Base-by-base conservation (phyloP, 2,113 vertebrate genomes). In the Alosa alosa region DNA sequence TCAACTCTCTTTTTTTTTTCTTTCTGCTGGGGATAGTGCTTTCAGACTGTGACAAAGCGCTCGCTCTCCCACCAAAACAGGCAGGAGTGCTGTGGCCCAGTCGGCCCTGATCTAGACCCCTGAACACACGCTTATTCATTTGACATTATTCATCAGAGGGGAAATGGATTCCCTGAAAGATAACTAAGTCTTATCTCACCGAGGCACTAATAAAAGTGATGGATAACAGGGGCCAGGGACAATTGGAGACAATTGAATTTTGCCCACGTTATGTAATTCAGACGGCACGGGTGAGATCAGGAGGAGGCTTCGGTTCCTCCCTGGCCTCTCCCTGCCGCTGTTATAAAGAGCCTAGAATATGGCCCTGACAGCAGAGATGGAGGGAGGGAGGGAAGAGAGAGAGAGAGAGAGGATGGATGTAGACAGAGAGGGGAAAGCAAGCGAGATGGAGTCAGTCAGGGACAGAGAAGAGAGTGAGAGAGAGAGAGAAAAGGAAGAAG, bases 231-330 rank as follows among this genome's bases (percentile, higher is more conserved):
- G 91, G 90, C 89, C 84, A 45, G 90, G 91, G 91, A 94, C 91
- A 94, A 94, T 92, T 89, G 92, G 91, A 94, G 93, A 94, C 94
- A 95, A 95, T 95, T 95, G 91, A 93, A 95, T 95, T 95, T 93
- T 88, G 89, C 92, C 89, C 88, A 91, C 91, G 93, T 95, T 93
- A 93, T 93, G 94, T 94, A 94, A 95, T 93, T 94, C 92, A 93
- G 94, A 90, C 85, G 18, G 87, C 86, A 91, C 91, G 36, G 88
- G 85, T 83, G 92, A 94, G 93, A 94, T 87, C 86, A 89, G 87
- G 86, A 1, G 81, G 83, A 88, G 91, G 93, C 90, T 94, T 89
- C 81, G 91, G 91, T 94, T 93, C 87, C 90, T 91, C 85, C 86
- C 88, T 84, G 85, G 87, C 86, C 91, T 86, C 85, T 89, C 81